Percentiles rank a stretch among this genome's conserved stretches.
phyloP scores from a whole-genome alignment of 2,888 invertebrate species.

The Metacarcinus magister region DNA sequence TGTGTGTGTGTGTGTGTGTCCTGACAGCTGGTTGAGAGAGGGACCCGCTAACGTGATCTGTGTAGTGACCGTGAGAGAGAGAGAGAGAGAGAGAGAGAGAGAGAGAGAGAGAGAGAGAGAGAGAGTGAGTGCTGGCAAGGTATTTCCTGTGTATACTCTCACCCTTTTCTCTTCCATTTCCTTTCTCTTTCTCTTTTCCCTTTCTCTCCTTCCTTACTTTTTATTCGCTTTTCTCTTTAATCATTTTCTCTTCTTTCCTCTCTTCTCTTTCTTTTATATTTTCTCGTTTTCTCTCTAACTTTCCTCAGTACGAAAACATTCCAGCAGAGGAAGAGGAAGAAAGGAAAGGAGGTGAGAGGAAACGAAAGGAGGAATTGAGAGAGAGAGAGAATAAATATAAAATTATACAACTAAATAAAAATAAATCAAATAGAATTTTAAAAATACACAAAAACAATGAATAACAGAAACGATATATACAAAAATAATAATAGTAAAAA shows the following conservation, averaged over 20 bases:
- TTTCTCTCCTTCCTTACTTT: no score
- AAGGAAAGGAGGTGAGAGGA: neutral
- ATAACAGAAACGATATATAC: no score
- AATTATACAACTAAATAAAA: neutral
- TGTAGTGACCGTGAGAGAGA: constrained; percentile 39
- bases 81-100: neutral
- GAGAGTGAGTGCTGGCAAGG: neutral
- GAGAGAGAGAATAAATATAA: neutral
- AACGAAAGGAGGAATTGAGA: neutral
- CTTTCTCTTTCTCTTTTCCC: neutral
- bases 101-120: neutral
- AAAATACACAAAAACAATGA: neutral
- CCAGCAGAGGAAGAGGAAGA: neutral
- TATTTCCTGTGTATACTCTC: constrained; percentile 13
- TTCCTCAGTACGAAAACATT: neutral
- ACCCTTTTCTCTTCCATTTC: constrained; percentile 26
- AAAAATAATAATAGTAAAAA: neutral
- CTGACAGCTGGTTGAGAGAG: neutral
- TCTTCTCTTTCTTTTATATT: neutral
- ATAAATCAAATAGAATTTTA: neutral
- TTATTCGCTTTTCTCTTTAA: no score
- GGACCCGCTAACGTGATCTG: neutral
- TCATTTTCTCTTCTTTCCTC: neutral
- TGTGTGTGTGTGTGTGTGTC: constrained; percentile 33
- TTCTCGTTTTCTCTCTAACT: neutral